Base-by-base conservation (phyloP, 23 tunicate genomes). In the Styela clava region DNA sequence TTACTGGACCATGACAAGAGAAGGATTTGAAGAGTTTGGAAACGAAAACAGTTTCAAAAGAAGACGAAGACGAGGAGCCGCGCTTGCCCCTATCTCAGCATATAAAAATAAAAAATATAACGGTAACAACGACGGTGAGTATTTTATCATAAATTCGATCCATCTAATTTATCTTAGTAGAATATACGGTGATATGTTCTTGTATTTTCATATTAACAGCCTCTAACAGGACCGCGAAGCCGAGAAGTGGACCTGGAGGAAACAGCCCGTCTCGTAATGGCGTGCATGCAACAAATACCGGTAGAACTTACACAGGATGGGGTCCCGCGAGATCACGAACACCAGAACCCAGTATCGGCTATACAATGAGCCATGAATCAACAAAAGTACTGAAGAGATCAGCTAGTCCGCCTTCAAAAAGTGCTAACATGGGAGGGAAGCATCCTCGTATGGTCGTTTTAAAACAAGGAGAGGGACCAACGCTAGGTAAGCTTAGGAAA, bases 21-120 rank as follows among this genome's bases (percentile, higher is more conserved):
- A 93, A 62, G 98, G 98, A 9, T 93, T 93, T 35, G 98, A 88
- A 34, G 98, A 93, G 63, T 93, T 93, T 34, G 98, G 94, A 29
- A 87, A 85, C 89, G 98, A 93, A 70, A 93, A 93, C 81, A 93
- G 98, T 79, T 93, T 93, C 84, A 93, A 93, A 63, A 52, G 98
- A 29, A 79, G 98, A 29, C 74, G 98, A 56, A 36, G 98, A 76
- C 84, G 98, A 12, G 98, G 98, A 0, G 93, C 93, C 7, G 78
- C 98, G 1, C 37, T 88, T 31, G 90, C 89, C 25, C 97, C 97
- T 2, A 91, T 91, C 26, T 91, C 97, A 12, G 97, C 97, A 1
- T 91, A 91, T 84, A 86, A 83, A 65, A 81, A 85, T 27, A 91
- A 86, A 68, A 91, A 91, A 78, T 77, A 64, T 28, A 69, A 30